phyloP scores from a whole-genome alignment of 30 jellyfish, hydroid and myxozoan genomes.

The Pelagia noctiluca region DNA sequence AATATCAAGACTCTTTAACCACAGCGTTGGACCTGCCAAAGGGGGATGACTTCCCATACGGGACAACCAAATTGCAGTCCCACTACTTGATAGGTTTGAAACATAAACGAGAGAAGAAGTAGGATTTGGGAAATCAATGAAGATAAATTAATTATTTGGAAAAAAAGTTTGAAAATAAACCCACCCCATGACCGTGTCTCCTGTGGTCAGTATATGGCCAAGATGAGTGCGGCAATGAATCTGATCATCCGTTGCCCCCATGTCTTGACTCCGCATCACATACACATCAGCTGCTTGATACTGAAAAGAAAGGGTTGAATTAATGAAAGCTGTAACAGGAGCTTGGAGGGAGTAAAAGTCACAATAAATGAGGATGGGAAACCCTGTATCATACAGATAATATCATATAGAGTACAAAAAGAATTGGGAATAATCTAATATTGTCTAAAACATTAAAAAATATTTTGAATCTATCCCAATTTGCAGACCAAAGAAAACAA shows the following conservation, averaged over 20 bases:
- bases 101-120: neutral
- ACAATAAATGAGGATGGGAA: no score
- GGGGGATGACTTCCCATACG: no score
- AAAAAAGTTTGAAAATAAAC: neutral
- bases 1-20: no score
- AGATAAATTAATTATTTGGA: neutral
- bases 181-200: slow-evolving; percentile 95
- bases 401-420: no score
- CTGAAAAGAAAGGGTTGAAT: slow-evolving; percentile 29
- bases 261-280: slow-evolving; percentile 77
- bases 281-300: slow-evolving; percentile 88
- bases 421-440: no score
- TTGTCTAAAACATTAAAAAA: no score
- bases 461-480: no score
- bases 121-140: neutral
- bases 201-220: slow-evolving; percentile 92
- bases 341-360: neutral
- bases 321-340: neutral
- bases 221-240: slow-evolving; percentile 97
- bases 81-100: neutral
- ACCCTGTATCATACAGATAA: no score
- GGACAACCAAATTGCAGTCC: no score
- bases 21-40: no score
- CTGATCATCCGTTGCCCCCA: slow-evolving; percentile 84
- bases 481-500: no score